Conservation (phyloP, 2,113 vertebrate species). For the Pungitius pungitius region DNA sequence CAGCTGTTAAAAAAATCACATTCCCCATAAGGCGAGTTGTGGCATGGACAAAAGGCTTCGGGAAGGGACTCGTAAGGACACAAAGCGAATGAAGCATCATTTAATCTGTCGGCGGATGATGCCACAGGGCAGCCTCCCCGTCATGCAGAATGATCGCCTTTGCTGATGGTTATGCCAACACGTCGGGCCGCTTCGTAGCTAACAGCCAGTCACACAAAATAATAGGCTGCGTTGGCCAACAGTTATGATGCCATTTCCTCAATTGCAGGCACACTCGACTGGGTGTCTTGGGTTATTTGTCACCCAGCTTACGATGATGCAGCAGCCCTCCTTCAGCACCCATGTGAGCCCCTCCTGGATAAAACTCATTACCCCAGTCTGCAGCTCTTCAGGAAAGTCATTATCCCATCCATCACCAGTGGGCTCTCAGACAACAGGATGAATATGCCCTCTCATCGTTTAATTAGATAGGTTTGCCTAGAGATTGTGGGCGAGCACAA, state of each 20-base stretch:
- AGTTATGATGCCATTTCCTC: slow-evolving; percentile 70
- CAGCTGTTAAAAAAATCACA: slow-evolving; percentile 15
- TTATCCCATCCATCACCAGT: slow-evolving; percentile 80
- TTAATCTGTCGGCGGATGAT: slow-evolving; percentile 59
- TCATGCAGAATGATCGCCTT: slow-evolving; percentile 61
- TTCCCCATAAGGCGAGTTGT: slow-evolving; percentile 18
- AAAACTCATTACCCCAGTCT: slow-evolving; percentile 84
- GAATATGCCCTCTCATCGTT: slow-evolving; percentile 77
- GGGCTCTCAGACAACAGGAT: slow-evolving; percentile 70
- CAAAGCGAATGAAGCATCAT: slow-evolving; percentile 49
- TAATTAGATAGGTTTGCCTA: slow-evolving; percentile 80
- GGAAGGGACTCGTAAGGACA: slow-evolving; percentile 40
- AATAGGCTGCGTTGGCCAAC: slow-evolving; percentile 66
- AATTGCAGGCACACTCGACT: slow-evolving; percentile 60
- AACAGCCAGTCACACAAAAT: slow-evolving; percentile 67
- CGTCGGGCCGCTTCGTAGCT: slow-evolving; percentile 61
- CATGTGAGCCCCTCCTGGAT: slow-evolving; percentile 74
- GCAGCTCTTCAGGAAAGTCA: slow-evolving; percentile 83
- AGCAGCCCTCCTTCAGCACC: slow-evolving; percentile 63
- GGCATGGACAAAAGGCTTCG: slow-evolving; percentile 23
- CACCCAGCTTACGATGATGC: slow-evolving; percentile 67
- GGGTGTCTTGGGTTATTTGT: slow-evolving; percentile 74
- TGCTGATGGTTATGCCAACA: slow-evolving; percentile 65
- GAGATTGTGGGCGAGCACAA: slow-evolving; percentile 68
- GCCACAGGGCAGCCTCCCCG: slow-evolving; percentile 58